Conservation (phyloP, 2,797 vertebrate genomes). For the Poecile montanus region DNA sequence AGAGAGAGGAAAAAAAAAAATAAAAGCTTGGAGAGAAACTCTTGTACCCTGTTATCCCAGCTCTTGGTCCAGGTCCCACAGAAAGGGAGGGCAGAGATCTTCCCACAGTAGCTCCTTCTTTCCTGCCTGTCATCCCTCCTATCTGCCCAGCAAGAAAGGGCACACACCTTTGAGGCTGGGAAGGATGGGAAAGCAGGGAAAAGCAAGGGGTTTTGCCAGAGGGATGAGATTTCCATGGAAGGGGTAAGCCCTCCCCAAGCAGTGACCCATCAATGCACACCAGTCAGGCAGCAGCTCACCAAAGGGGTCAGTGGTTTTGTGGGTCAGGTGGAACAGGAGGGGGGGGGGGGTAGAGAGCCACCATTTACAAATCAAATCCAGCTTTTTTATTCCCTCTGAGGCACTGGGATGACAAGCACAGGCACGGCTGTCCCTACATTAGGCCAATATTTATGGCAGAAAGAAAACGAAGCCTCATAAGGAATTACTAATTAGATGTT, state of each 20-base stretch:
- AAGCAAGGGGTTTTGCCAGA: background rate
- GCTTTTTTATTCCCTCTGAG: background rate
- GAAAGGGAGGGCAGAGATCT: background rate
- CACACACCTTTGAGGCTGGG: background rate
- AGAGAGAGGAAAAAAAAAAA: background rate
- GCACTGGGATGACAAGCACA: background rate
- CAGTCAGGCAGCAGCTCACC: background rate
- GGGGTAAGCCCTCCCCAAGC: background rate
- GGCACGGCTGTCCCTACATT: background rate
- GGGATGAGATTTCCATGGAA: background rate
- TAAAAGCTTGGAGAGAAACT: background rate
- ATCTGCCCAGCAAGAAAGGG: background rate
- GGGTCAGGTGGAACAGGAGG: background rate
- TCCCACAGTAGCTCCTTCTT: background rate
- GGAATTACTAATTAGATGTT: conserved; percentile 50
- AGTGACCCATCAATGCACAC: rapidly evolving
- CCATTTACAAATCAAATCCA: background rate
- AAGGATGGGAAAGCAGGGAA: background rate
- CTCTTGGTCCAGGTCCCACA: background rate
- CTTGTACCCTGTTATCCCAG: background rate
- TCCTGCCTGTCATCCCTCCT: background rate
- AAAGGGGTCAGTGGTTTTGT: background rate
- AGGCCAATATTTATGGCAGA: conserved; percentile 46
- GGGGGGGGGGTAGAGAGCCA: background rate
- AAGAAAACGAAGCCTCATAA: conserved; percentile 35